Percentiles rank a stretch among this genome's conserved stretches.
Evolutionary conservation across 2,797 vertebrate genomes (phyloP).

Genomic region (Phoebastria nigripes): DNA sequence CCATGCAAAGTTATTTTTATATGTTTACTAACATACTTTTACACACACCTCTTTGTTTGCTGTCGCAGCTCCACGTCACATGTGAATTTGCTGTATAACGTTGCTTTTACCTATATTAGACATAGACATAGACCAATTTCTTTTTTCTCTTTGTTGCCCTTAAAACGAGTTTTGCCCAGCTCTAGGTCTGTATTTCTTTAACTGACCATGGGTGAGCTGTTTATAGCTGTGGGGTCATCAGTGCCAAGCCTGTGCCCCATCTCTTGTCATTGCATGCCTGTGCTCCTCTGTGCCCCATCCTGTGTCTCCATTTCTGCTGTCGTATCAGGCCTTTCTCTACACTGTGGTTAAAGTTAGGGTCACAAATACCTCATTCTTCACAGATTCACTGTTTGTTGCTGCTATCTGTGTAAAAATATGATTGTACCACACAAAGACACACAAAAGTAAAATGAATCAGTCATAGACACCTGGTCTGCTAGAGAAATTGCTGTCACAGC

Average conservation of each 20-base stretch:
- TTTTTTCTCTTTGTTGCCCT: background rate
- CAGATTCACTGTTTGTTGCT: background rate
- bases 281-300: background rate
- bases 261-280: background rate
- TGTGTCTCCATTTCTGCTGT: background rate
- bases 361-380: background rate
- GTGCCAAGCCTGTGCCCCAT: background rate
- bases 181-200: background rate
- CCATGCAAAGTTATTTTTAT: background rate
- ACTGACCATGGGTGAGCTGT: background rate
- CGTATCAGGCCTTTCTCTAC: background rate
- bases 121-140: background rate
- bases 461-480: accelerated
- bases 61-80: background rate
- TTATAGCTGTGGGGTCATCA: background rate
- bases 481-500: background rate
- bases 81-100: background rate
- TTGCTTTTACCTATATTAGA: background rate
- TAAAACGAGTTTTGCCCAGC: background rate
- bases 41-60: background rate
- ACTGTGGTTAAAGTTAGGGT: background rate
- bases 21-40: background rate
- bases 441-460: background rate
- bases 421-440: background rate
- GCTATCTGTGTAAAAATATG: background rate